These are phyloP conservation scores for Andrena dorsata DNA, from an alignment of 2,888 invertebrate species.

Conservation along the genomic window DNA sequence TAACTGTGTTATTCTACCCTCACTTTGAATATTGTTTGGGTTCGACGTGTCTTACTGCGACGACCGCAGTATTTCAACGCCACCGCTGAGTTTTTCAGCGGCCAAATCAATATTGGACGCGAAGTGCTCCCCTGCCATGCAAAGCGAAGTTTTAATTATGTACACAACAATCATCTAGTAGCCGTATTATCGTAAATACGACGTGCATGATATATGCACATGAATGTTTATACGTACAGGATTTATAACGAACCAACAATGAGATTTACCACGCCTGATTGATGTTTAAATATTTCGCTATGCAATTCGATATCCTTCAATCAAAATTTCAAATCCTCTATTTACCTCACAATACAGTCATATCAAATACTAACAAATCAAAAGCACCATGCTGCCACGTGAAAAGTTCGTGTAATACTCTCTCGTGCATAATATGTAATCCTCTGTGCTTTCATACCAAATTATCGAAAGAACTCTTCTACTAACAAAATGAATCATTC, in stretches of 20 bases:
- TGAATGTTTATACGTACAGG: conserved; percentile 40
- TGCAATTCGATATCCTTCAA: background rate
- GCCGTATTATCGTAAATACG: conserved; percentile 16
- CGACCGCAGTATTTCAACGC: too few relatives aligned
- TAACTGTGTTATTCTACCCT: too few relatives aligned
- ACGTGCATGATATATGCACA: conserved; percentile 8
- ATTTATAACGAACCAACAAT: conserved; percentile 42
- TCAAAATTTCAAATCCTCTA: background rate
- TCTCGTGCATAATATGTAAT: too few relatives aligned
- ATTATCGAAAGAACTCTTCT: conserved; percentile 2
- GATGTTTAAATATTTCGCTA: conserved; percentile 3
- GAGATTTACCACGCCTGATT: conserved; percentile 14
- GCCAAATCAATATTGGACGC: background rate
- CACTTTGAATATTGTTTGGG: too few relatives aligned
- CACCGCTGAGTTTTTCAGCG: too few relatives aligned
- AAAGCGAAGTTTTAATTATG: conserved; percentile 13
- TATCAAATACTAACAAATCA: background rate
- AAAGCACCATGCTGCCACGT: background rate
- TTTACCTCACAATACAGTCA: background rate
- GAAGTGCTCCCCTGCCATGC: background rate
- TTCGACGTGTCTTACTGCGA: too few relatives aligned
- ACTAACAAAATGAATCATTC: conserved; percentile 27
- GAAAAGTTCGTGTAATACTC: too few relatives aligned
- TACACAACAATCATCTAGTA: conserved; percentile 22
- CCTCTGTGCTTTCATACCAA: background rate